A percentile compares a stretch with the other conserved stretches of the same genome.
Evolutionary conservation across 2,888 invertebrate species (phyloP).

Genomic region (Pristionchus mayeri): DNA sequence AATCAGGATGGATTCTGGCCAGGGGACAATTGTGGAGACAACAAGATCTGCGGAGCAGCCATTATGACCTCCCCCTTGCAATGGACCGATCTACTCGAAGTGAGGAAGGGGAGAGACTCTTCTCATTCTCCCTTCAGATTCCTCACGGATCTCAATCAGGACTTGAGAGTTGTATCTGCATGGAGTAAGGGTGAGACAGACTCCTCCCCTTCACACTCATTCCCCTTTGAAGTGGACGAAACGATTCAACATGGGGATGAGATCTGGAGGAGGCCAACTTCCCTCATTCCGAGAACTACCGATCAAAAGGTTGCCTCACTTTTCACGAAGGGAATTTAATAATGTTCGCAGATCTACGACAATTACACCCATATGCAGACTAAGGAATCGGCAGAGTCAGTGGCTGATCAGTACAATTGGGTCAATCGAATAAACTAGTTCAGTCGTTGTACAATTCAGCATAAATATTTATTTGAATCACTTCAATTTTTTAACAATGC

Average conservation of each 20-base stretch:
- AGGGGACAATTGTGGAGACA: constrained; percentile 66
- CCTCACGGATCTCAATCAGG: constrained; percentile 57
- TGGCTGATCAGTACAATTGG: constrained; percentile 58
- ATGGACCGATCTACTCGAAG: constrained; percentile 28
- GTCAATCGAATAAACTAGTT: constrained; percentile 35
- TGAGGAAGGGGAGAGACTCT: background rate
- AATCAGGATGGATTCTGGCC: constrained; percentile 64
- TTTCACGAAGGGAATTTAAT: background rate
- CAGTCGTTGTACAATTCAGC: too few relatives aligned
- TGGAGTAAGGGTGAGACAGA: constrained; percentile 59
- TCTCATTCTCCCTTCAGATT: constrained; percentile 27
- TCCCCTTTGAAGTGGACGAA: constrained; percentile 61
- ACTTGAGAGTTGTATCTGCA: constrained; percentile 56
- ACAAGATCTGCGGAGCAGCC: constrained; percentile 58
- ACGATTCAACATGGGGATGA: constrained; percentile 63
- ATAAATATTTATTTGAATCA: too few relatives aligned
- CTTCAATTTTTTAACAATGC: too few relatives aligned
- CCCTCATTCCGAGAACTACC: constrained; percentile 61
- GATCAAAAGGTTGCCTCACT: constrained; percentile 52
- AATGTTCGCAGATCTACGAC: constrained; percentile 53
- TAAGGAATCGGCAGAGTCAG: constrained; percentile 61
- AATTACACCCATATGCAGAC: constrained; percentile 65
- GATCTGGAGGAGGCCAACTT: constrained; percentile 68
- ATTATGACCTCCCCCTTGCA: constrained; percentile 59
- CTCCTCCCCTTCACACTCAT: background rate